Evolutionary conservation across 1,140 invertebrate genomes (phyloP), one percentile per base, ranked within the genome.

Genomic region (Aporrectodea caliginosa): DNA sequence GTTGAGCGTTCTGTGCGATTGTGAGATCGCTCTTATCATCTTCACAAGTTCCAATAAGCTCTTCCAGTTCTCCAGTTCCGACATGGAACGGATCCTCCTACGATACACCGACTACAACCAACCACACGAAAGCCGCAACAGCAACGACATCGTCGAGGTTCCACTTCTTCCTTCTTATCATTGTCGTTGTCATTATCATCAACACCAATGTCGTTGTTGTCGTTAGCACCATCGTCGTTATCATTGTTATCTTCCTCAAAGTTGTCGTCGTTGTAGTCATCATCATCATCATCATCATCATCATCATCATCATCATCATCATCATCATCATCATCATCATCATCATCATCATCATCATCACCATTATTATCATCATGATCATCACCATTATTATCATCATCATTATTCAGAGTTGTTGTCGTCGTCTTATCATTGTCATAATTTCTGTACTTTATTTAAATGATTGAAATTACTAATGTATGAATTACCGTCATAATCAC

Each of bases 71-170:
- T 96, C 96, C 80, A 97, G 95, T 89, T 98, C 97, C 79, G 97
- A 99, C 89, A 99, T 99, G 97, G 97, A 99, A 90, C 98, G 98
- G 91, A 97, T 99, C 84, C 91, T 99, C 82, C 93, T 99, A 84
- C 99, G 99, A 90, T 99, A 99, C 90, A 99, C 98, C 81, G 98
- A 99, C 91, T 99, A 99, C 92, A 99, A 99, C 91, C 98, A 99
- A 90, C 98, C 98, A 27, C 97, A 99, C 89, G 98, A 99, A 90
- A 98, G 95, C 84, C 92, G 99, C 82, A 99, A 98, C 87, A 99
- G 99, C 90, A 97, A 97, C 90, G 99, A 99, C 90, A 99, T 99
- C 86, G 98, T 99, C 89, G 97, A 77, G 79, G 79, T 80, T n/a
- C n/a, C n/a, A n/a, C n/a, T n/a, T n/a, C n/a, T n/a, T n/a, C n/a